Evolutionary conservation across 1,140 invertebrate species (phyloP).

Genomic region (Whitmania pigra): DNA sequence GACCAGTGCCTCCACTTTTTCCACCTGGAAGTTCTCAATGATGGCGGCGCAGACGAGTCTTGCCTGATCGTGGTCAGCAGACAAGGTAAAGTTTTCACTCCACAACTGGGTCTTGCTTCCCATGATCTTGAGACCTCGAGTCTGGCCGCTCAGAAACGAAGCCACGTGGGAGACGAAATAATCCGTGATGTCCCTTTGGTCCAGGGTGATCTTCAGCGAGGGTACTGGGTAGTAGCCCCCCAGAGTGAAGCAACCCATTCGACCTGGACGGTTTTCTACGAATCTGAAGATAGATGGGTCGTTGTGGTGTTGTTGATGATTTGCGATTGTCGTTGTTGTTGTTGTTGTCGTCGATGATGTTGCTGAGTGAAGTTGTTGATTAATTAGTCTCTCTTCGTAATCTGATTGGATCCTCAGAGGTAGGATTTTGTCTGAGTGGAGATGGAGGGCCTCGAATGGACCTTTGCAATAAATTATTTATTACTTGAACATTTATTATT

Average conservation of each 20-base stretch:
- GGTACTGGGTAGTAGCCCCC: conserved; percentile 4
- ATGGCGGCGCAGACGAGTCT: conserved; percentile 6
- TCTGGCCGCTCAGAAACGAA: not conserved
- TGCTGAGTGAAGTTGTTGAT: too few relatives aligned
- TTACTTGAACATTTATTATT: too few relatives aligned
- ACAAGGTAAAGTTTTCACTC: not conserved
- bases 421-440: too few relatives aligned
- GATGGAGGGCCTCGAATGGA: too few relatives aligned
- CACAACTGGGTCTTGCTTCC: not conserved
- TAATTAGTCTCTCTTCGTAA: too few relatives aligned
- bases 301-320: not conserved
- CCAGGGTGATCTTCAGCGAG: conserved; percentile 4
- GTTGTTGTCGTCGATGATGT: conserved; percentile 12
- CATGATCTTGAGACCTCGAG: not conserved
- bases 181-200: conserved; percentile 5
- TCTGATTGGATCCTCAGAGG: too few relatives aligned
- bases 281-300: not conserved
- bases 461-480: too few relatives aligned
- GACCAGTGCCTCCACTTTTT: not conserved
- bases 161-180: not conserved
- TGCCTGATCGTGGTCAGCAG: not conserved
- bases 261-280: conserved; percentile 4
- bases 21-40: not conserved
- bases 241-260: not conserved
- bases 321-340: not conserved